Conservation (phyloP, 2,888 invertebrate species). For the Macaria liturata region DNA sequence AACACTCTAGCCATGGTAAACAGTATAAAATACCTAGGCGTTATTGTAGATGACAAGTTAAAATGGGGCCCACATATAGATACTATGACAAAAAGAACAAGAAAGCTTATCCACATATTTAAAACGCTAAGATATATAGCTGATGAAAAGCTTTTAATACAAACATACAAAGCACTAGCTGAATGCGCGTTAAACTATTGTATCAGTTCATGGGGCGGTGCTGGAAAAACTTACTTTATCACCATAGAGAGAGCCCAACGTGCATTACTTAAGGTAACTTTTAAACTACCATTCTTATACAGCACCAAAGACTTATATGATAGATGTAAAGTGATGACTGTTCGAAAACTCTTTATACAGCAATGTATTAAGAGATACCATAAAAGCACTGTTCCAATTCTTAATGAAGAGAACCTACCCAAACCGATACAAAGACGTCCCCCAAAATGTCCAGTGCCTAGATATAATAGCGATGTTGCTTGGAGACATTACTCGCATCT, state of each 20-base stretch:
- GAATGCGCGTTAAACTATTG: background rate
- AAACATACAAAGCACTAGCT: background rate
- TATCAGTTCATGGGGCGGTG: background rate
- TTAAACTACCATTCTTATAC: background rate
- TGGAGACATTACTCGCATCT: too few relatives aligned
- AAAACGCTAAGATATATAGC: background rate
- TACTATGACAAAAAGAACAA: background rate
- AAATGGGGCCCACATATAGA: background rate
- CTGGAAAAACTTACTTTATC: background rate
- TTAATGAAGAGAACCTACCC: too few relatives aligned
- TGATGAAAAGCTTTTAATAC: background rate
- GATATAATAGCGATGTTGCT: too few relatives aligned
- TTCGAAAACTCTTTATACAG: background rate
- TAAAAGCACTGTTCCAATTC: background rate
- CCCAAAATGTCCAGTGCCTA: too few relatives aligned
- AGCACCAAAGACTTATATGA: background rate
- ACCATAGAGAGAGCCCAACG: constrained; percentile 1
- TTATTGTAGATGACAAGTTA: background rate
- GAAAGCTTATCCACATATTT: background rate
- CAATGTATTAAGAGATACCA: background rate
- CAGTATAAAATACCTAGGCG: background rate
- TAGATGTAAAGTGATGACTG: background rate
- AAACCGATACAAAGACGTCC: too few relatives aligned
- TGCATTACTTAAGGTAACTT: background rate
- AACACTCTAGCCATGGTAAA: background rate